Evolutionary conservation across 2,888 invertebrate genomes (phyloP), one percentile per base, ranked within the genome.

Genomic region (Limnephilus rhombicus): DNA sequence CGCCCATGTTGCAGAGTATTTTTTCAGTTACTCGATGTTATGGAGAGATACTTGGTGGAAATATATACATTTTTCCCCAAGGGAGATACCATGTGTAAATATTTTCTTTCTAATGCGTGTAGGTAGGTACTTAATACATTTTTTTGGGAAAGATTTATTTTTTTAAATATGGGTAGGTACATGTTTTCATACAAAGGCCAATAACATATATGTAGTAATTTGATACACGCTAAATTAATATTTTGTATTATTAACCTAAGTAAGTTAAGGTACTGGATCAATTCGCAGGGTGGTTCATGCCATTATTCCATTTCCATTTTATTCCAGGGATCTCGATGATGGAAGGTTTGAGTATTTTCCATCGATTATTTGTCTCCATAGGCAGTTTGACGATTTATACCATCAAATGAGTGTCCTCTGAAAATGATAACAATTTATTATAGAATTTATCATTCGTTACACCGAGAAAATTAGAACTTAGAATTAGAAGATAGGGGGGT

Each of bases 111-210:
- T n/a, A n/a, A n/a, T n/a, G n/a, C n/a, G n/a, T n/a, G n/a, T n/a
- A n/a, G n/a, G n/a, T n/a, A n/a, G n/a, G n/a, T n/a, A n/a, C n/a
- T n/a, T n/a, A n/a, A n/a, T n/a, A n/a, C n/a, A n/a, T n/a, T 18
- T 68, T 68, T 68, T 24, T 24, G 24, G 68, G 68, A 24, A 68
- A 68, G 9, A 9, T 24, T 68, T 68, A 53, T 68, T n/a, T 24
- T 68, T 68, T 68, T 68, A n/a, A 7, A 24, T n/a, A 2, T 45
- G 45, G 45, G 12, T n/a, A 68, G 24, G 68, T 24, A 68, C 68
- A 68, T 68, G 2, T 68, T 68, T 7, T 68, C 81, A 87, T 90
- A 85, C 90, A 90, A 85, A 90, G 90, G 85, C 90, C 90, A 90
- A 90, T 90, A 90, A 90, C 24, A 68, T 24, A 41, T 41, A 45